These are phyloP conservation scores for Chaunax sp. DNA, from an alignment of 2,797 vertebrate species.

Conservation along the genomic window DNA sequence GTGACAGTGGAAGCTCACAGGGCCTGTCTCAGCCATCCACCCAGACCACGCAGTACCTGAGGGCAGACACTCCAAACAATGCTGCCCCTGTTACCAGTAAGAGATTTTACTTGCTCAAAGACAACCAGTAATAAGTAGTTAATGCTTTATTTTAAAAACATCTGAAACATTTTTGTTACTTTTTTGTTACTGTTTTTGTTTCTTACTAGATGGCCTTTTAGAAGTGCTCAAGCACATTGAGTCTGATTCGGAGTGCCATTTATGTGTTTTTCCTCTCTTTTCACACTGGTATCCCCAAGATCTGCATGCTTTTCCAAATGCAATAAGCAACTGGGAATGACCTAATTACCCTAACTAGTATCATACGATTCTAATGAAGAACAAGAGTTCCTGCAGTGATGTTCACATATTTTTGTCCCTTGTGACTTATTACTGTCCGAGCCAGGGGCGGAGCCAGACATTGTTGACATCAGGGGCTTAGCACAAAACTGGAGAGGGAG, in stretches of 20 bases:
- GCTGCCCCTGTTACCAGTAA: constrained; percentile 97
- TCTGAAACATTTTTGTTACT: neutral
- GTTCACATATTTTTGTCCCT: constrained; percentile 25
- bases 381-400: constrained; percentile 29
- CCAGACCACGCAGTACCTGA: constrained; percentile 98
- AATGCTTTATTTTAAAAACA: neutral
- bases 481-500: no score
- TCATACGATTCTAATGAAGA: constrained; percentile 70
- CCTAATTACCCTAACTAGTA: constrained; percentile 67
- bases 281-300: constrained; percentile 30
- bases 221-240: neutral
- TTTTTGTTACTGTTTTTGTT: no score
- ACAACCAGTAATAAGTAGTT: neutral
- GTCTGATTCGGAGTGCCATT: neutral
- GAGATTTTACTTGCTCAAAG: constrained; percentile 68
- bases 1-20: constrained; percentile 97
- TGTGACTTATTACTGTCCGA: constrained; percentile 43
- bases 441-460: no score
- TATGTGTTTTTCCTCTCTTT: constrained; percentile 16
- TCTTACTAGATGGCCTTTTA: neutral
- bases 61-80: constrained; percentile 98
- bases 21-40: constrained; percentile 98
- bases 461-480: no score
- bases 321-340: constrained; percentile 68
- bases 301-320: constrained; percentile 67